Evolutionary conservation across 1,140 invertebrate species (phyloP).

Genomic region (Scaptomyza hsui): DNA sequence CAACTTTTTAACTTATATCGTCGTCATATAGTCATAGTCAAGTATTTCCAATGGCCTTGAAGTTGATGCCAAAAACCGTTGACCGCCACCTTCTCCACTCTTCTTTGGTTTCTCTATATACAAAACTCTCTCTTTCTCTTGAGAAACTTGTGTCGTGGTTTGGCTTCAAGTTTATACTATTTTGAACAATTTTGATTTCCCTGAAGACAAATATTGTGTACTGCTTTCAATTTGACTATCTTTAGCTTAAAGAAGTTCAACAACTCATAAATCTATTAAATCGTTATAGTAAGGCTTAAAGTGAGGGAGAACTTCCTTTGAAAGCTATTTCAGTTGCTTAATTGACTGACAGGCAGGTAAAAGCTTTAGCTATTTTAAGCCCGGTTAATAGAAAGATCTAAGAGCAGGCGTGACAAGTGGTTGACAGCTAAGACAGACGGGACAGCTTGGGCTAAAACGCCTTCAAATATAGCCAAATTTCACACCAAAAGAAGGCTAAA

Average conservation of each 20-base stretch:
- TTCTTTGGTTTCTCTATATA: not conserved
- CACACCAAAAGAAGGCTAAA: not conserved
- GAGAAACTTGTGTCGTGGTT: constrained; percentile 1
- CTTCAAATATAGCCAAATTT: not conserved
- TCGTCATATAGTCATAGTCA: constrained; percentile 12
- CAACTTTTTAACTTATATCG: not conserved
- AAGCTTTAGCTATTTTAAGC: not conserved
- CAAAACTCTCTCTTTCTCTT: not conserved
- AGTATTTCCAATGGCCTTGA: constrained; percentile 25
- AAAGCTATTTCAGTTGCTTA: not conserved
- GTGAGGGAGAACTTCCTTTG: not conserved
- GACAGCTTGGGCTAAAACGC: not conserved
- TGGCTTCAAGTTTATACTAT: constrained; percentile 3
- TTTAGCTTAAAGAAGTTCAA: not conserved
- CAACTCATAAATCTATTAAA: too few species aligned
- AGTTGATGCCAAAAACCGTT: constrained; percentile 15
- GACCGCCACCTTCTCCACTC: not conserved
- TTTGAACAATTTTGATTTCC: constrained; percentile 34
- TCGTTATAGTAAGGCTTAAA: too few species aligned
- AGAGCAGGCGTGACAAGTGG: not conserved
- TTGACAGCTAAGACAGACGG: not conserved
- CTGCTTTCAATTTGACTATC: constrained; percentile 8
- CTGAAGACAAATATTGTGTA: not conserved
- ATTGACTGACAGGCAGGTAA: not conserved
- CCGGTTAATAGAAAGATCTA: not conserved